Evolutionary conservation across 30 jellyfish, hydroid and myxozoan genomes (phyloP), one percentile per base, ranked within the genome.

Genomic region (Cassiopea andromeda): DNA sequence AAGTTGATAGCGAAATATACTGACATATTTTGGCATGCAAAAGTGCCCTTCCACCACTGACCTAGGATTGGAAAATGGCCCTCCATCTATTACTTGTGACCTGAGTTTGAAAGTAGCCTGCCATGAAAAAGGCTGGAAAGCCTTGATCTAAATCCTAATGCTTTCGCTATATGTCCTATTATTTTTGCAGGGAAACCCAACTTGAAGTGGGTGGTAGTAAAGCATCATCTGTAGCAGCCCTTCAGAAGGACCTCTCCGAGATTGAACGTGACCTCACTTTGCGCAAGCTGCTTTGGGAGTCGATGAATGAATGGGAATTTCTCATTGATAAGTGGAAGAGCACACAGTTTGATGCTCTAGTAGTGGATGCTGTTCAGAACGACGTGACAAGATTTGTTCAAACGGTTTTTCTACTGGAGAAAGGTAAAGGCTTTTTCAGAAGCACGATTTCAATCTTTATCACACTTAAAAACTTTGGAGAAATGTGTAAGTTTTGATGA

Each of bases 311-410:
- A 44, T 93, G 98, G 98, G 92, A 88, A 46, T 60, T 69, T 17
- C 87, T 88, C n/a, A 90, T 87, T 27, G 73, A 69, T 1, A 82
- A 83, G 44, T 88, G 97, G 97, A 76, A 71, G 77, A 10, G 76
- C 38, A 93, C 98, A 44, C 88, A 86, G 9, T 93, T 93, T 73
- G 94, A 80, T 15, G 86, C 77, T 44, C 73, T 93, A 38, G 85
- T 47, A n/a, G 98, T 93, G 1, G 90, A 80, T 48, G 83, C 70
- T 73, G 77, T 93, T 12, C 95, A 88, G 75, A 82, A 72, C 44
- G 98, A 85, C 46, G 94, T 93, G 50, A 81, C 97, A 1, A 76
- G 96, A 84, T 88, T 93, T 80, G 97, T 93, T 45, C 98, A 93
- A 60, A 87, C 97, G 19, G 95, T 88, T 43, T 93, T 80, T 60